Evolutionary conservation across 2,113 vertebrate genomes (phyloP), one percentile per base, ranked within the genome.

Genomic region (Alligator sinensis): DNA sequence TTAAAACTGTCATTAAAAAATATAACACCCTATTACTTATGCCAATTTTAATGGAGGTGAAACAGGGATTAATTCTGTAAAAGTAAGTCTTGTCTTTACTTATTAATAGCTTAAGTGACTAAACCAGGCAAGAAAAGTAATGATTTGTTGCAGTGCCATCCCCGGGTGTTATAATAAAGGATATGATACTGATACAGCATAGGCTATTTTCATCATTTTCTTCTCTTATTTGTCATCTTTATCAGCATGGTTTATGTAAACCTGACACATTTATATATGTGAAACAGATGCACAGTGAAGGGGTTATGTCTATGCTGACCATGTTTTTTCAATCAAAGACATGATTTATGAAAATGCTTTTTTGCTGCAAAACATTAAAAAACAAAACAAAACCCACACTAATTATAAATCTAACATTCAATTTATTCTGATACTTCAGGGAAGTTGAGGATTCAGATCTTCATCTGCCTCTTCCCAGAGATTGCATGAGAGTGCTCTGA

Each of bases 321-420:
- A 98, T 96, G 91, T 97, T 98, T 98, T 98, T 98, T 97, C 91
- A 98, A 98, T 98, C 97, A 98, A 70, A 86, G 87, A 90, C 95
- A 95, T 98, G 97, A 98, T 98, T 98, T 98, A 98, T 98, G 93
- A 96, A 98, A 98, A 98, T 97, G 97, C 97, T 97, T 47, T 97
- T 97, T 97, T 94, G 66, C 66, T 88, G 12, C 94, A 96, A 97
- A 96, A 96, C 84, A 90, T 76, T 96, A 96, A 95, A 93, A 97
- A 95, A 92, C 28, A 93, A 91, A 97, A 92, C 95, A 85, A 97
- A 97, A 70, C 17, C 30, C 94, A 96, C 88, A 93, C 96, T 98
- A 98, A 98, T 98, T 98, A 97, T 97, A 97, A 97, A 97, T 95
- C 96, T 93, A 97, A 89, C 91, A 91, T 95, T 86, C 87, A 84